A percentile compares a stretch with the other conserved stretches of the same genome.
Conservation (phyloP, 1,140 invertebrate genomes). For the Glossosoma conforme region DNA sequence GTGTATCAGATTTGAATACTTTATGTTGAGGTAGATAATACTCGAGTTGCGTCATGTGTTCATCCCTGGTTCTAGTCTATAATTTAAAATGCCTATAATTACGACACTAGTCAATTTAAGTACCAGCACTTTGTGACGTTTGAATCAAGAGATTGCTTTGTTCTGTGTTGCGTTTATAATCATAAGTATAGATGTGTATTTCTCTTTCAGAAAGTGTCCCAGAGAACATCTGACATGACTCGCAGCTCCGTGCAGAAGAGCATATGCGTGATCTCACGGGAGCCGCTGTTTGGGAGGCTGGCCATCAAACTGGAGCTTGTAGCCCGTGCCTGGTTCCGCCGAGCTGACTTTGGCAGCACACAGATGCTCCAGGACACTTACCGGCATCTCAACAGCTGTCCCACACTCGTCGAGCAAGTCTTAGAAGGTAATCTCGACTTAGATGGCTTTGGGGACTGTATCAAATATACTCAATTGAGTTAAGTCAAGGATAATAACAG, state of each 20-base stretch:
- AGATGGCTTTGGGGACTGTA: no score
- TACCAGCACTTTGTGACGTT: no score
- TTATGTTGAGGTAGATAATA: no score
- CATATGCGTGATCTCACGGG: conserved; percentile 64
- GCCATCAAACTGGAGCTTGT: conserved; percentile 95
- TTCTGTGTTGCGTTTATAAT: neutral
- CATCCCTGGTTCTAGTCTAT: no score
- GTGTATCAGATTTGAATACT: no score
- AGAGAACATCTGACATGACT: conserved; percentile 95
- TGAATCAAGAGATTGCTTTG: neutral
- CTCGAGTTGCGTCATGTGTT: no score
- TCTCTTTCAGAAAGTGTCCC: conserved; percentile 75
- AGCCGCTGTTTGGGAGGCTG: conserved; percentile 87
- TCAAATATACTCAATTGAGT: no score
- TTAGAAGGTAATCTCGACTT: conserved; percentile 73
- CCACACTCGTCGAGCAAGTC: conserved; percentile 68
- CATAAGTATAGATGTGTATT: conserved; percentile 20
- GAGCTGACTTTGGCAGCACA: conserved; percentile 89
- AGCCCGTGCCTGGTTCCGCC: conserved; percentile 94
- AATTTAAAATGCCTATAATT: no score
- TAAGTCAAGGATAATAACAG: no score
- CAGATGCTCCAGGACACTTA: conserved; percentile 89
- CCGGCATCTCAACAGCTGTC: conserved; percentile 84
- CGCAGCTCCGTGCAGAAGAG: conserved; percentile 63
- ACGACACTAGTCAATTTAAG: no score